Base-by-base conservation (phyloP, 2,888 invertebrate species). In the Drosophila putrida region DNA sequence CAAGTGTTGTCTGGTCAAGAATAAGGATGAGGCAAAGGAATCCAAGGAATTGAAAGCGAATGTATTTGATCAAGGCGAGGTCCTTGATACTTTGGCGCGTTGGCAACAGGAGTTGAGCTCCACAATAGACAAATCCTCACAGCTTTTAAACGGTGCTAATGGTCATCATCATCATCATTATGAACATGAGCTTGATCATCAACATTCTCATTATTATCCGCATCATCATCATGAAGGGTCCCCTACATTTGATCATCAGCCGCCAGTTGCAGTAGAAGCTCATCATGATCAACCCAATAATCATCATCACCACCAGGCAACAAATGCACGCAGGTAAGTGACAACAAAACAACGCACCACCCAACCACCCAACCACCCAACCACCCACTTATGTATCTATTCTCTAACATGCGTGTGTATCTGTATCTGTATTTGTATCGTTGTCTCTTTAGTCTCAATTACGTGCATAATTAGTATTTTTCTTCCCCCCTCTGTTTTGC, bases 271-370 rank as follows among this genome's bases (percentile, higher is more conserved):
- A 49, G 70, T 75, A 70, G 78, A 81, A 55, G 74, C 63, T 63
- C 73, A 57, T 54, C 49, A 62, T 35, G 44, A 61, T n/a, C 72
- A 60, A 64, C 43, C 61, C 63, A 69, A 75, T 65, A 67, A 75
- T 65, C 75, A 62, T 35, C 38, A 59, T 27, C n/a, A 61, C 27
- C 81, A 83, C 39, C 88, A 88, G 71, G 78, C 90, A 69, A 88
- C 81, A 58, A 88, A 85, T 78, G 83, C 91, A 53, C 88, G 88
- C 71, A 90, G 90, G 90, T 91, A 90, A 90, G 91, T 82, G 51
- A 4, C 60, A 51, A 44, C 8, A 8, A 35, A 31, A 2, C 43
- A 35, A 4, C 20, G 15, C 28, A 10, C 13, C 10, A 6, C n/a
- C 25, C 41, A 39, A 38, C 5, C 31, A 4, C 38, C 39, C 28